phyloP scores from a whole-genome alignment of 2,113 vertebrate genomes.

The Aphyosemion australe region DNA sequence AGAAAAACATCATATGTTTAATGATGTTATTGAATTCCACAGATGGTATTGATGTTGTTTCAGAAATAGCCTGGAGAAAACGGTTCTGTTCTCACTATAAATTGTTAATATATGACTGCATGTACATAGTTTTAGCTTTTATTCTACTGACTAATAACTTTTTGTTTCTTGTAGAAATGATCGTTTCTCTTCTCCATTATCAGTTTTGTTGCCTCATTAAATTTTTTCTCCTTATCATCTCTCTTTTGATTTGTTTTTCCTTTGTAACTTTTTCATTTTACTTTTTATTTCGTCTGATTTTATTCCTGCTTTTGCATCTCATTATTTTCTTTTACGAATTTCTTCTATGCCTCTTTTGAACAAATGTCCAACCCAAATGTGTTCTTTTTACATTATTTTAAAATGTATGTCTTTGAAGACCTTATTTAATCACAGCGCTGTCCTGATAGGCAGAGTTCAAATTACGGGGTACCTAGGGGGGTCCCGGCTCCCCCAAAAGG shows the following conservation, averaged over 20 bases:
- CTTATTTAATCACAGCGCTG: background rate
- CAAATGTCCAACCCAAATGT: too few relatives aligned
- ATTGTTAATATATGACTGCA: background rate
- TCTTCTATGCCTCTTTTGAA: background rate
- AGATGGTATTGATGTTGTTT: slow-evolving; percentile 10
- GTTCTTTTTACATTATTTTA: background rate
- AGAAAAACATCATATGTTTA: slow-evolving; percentile 30
- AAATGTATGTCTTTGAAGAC: background rate
- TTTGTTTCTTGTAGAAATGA: background rate
- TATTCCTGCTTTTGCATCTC: background rate
- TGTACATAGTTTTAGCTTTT: slow-evolving; percentile 9
- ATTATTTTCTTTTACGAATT: background rate
- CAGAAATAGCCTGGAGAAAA: background rate
- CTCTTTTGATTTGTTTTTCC: background rate
- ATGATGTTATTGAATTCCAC: slow-evolving; percentile 41
- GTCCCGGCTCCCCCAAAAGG: too few relatives aligned
- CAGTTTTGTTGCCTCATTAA: background rate
- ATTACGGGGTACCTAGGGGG: too few relatives aligned
- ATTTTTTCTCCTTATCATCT: background rate
- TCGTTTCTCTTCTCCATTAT: background rate
- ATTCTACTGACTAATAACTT: slow-evolving; percentile 15
- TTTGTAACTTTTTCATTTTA: background rate
- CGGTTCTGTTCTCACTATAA: background rate
- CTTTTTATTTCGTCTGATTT: too few relatives aligned
- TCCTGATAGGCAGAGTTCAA: background rate